Conservation (phyloP, 2,113 vertebrate species). For the Coptodon rendalli region DNA sequence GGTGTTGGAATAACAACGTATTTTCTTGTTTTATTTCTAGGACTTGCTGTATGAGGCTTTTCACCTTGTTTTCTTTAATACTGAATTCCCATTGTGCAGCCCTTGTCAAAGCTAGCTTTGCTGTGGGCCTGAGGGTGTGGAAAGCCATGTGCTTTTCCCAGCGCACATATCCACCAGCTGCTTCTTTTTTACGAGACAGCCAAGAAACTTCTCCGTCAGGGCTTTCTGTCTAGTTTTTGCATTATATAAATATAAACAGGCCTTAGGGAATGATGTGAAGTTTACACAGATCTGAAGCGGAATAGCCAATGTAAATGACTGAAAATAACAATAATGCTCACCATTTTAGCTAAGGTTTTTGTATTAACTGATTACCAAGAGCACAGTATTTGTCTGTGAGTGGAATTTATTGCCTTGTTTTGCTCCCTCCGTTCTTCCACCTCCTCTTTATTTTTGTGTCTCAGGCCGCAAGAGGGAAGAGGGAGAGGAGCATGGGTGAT, state of each 20-base stretch:
- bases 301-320: background rate
- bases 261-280: background rate
- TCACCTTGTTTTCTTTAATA: background rate
- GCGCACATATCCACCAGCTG: conserved; percentile 1
- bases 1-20: background rate
- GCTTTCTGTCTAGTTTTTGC: background rate
- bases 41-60: background rate
- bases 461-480: conserved; percentile 37
- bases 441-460: conserved; percentile 36
- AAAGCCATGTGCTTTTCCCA: background rate
- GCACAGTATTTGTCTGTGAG: background rate
- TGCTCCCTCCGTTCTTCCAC: conserved; percentile 5
- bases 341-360: background rate
- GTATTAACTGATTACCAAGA: conserved; percentile 32
- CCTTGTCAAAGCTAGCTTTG: background rate
- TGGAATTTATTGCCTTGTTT: conserved; percentile 45
- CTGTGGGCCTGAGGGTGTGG: background rate
- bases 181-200: background rate
- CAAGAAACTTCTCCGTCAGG: background rate
- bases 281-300: background rate
- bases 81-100: background rate
- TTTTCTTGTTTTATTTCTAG: background rate
- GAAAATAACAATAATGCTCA: conserved; percentile 6
- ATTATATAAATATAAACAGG: background rate
- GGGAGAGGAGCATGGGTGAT: conserved; percentile 59